Percentiles rank a stretch among this genome's conserved stretches.
These are phyloP conservation scores for Emydocephalus ijimae DNA, from an alignment of 2,113 vertebrate genomes.

Conservation along the genomic window DNA sequence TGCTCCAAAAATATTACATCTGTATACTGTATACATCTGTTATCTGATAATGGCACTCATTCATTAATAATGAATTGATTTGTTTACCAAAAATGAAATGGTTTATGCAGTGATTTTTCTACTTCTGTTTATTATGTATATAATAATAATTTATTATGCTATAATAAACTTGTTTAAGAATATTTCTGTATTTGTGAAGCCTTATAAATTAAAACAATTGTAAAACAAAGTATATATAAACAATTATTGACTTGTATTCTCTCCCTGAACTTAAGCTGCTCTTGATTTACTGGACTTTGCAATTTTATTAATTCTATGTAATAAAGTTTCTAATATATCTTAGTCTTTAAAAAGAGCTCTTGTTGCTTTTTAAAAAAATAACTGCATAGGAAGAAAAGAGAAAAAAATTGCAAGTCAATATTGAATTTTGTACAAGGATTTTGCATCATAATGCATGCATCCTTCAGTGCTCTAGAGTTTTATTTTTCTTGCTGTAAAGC, in stretches of 20 bases:
- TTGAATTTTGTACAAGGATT: neutral
- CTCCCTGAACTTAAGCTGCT: neutral
- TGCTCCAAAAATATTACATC: neutral
- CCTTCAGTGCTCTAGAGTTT: neutral
- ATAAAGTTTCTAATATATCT: neutral
- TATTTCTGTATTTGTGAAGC: neutral
- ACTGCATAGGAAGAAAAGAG: neutral
- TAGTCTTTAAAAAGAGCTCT: neutral
- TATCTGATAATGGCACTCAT: neutral
- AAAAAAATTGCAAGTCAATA: neutral
- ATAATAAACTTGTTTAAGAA: neutral
- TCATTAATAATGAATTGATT: neutral
- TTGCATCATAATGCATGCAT: neutral
- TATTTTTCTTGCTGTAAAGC: neutral
- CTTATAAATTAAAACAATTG: neutral
- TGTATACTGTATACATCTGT: neutral
- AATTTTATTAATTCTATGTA: neutral
- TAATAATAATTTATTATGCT: neutral
- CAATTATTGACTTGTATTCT: neutral
- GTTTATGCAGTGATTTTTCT: neutral
- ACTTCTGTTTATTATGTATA: neutral
- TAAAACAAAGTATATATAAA: neutral
- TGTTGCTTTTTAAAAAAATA: neutral
- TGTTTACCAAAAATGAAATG: neutral
- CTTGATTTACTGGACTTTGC: neutral